Conservation (phyloP, 1,140 invertebrate genomes). For the Tetragonula clypearis region DNA sequence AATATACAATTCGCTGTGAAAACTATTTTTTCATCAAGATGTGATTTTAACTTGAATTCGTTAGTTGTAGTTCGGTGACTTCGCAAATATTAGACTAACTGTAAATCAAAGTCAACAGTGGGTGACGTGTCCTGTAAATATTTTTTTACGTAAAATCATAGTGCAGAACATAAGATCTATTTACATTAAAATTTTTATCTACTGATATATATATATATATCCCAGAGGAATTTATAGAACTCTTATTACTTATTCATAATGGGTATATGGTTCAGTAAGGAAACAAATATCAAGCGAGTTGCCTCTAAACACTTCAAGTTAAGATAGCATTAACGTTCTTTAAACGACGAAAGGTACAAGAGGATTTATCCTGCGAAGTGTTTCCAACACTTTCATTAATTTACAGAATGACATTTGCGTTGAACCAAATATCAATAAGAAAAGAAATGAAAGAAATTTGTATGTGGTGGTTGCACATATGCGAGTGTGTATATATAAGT, state of each 20-base stretch:
- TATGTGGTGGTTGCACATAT: constrained; percentile 41
- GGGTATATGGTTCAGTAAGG: constrained; percentile 44
- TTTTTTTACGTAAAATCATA: constrained; percentile 51
- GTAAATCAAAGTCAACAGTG: constrained; percentile 42
- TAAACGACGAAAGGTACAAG: constrained; percentile 7
- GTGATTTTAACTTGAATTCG: not conserved
- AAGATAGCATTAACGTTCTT: constrained; percentile 25
- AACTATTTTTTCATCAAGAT: not conserved
- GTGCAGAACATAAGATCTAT: constrained; percentile 26
- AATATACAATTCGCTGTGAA: not conserved
- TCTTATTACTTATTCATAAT: constrained; percentile 3
- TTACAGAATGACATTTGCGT: constrained; percentile 43
- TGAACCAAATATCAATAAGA: constrained; percentile 42
- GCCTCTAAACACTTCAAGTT: constrained; percentile 40
- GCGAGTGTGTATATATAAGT: constrained; percentile 55
- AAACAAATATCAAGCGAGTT: constrained; percentile 33
- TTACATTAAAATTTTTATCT: constrained; percentile 33
- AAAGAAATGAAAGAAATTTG: not conserved
- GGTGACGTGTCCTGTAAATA: constrained; percentile 52
- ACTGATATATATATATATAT: constrained; percentile 39
- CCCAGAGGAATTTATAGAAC: constrained; percentile 10
- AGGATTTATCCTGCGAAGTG: constrained; percentile 7
- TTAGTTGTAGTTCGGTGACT: not conserved
- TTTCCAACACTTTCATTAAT: constrained; percentile 14
- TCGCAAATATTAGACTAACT: constrained; percentile 1